Conservation (phyloP, 2,113 vertebrate genomes). For the Xenotilapia longispinis region DNA sequence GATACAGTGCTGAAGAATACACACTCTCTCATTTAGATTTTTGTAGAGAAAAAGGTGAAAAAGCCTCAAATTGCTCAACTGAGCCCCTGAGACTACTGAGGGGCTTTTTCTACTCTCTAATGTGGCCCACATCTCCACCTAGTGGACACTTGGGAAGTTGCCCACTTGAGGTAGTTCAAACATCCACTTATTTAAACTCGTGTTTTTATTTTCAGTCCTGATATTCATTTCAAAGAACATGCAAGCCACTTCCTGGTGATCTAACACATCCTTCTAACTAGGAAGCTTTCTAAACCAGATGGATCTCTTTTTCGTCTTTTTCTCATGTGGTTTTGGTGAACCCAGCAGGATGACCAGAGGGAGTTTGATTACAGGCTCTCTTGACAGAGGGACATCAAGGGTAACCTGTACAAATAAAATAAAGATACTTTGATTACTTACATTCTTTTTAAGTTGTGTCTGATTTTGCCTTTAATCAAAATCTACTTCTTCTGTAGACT, state of each 20-base stretch:
- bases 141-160: conserved; percentile 10
- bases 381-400: conserved; percentile 41
- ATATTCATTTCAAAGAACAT: neutral
- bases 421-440: neutral
- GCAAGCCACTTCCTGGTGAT: neutral
- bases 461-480: neutral
- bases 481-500: neutral
- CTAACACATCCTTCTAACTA: neutral
- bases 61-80: neutral
- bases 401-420: conserved; percentile 35
- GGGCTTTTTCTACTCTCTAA: neutral
- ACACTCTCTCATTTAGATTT: neutral
- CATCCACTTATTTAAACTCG: neutral
- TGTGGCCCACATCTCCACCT: conserved; percentile 19
- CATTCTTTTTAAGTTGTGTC: neutral
- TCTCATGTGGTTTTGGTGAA: conserved; percentile 8
- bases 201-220: neutral
- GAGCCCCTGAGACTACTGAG: neutral
- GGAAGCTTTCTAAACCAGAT: conserved; percentile 41
- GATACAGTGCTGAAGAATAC: neutral
- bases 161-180: neutral
- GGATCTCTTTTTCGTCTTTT: conserved; percentile 42
- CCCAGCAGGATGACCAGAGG: conserved; percentile 57
- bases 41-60: neutral
- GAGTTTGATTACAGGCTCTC: conserved; percentile 56